These are phyloP conservation scores for Danionella dracula DNA, from an alignment of 2,797 vertebrate species.

Conservation along the genomic window DNA sequence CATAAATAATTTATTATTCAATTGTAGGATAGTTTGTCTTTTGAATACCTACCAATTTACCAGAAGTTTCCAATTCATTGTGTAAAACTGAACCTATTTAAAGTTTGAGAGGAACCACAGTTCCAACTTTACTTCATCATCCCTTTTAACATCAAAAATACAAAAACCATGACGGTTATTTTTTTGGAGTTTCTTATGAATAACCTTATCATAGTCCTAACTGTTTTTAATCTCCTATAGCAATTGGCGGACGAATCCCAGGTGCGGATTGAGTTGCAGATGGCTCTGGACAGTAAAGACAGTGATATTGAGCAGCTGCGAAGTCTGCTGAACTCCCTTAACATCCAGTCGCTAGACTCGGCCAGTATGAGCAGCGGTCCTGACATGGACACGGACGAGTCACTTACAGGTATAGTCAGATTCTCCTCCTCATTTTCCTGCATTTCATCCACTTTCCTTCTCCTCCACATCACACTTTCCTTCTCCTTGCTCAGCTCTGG, in stretches of 20 bases:
- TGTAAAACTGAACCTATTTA: no score
- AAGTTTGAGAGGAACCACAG: no score
- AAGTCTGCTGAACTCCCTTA: conserved; percentile 82
- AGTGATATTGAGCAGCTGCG: conserved; percentile 97
- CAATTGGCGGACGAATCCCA: conserved; percentile 95
- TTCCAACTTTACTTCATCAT: no score
- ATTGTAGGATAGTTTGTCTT: no score
- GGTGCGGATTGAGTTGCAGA: conserved; percentile 93
- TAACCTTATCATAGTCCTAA: neutral
- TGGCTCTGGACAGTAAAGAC: conserved; percentile 97
- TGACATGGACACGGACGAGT: conserved; percentile 84
- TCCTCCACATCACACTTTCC: conserved; percentile 30
- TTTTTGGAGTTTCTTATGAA: no score
- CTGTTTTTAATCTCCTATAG: conserved; percentile 56
- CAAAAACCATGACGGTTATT: no score
- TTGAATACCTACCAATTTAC: no score
- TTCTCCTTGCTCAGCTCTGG: conserved; percentile 8
- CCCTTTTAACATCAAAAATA: no score
- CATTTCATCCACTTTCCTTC: conserved; percentile 1
- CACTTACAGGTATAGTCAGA: conserved; percentile 69
- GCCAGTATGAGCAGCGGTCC: conserved; percentile 89
- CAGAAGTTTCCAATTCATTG: no score
- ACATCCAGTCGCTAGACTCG: conserved; percentile 85
- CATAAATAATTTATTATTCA: no score
- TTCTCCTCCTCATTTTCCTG: neutral